phyloP scores from a whole-genome alignment of 2,797 vertebrate species.

The Anguilla obscura region DNA sequence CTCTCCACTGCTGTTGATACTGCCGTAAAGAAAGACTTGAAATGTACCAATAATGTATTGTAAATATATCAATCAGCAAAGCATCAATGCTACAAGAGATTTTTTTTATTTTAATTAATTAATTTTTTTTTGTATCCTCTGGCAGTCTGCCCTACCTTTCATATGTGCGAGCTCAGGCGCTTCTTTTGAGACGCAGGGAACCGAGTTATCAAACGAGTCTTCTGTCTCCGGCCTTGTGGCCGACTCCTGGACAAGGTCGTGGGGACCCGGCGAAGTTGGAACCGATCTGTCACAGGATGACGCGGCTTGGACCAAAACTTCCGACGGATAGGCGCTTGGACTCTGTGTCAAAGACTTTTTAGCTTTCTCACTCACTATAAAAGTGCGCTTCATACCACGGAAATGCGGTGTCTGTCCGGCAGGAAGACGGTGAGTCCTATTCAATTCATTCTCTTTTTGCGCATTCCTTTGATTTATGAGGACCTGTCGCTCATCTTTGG shows the following conservation, averaged over 20 bases:
- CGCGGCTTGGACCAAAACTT: slow-evolving; percentile 8
- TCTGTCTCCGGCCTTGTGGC: background rate
- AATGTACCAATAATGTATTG: background rate
- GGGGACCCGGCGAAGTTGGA: slow-evolving; percentile 1
- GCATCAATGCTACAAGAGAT: background rate
- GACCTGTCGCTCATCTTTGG: slow-evolving; percentile 68
- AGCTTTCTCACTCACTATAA: background rate
- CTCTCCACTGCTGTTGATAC: background rate
- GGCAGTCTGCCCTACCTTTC: slow-evolving; percentile 47
- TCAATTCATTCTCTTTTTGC: slow-evolving; percentile 24
- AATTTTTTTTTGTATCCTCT: background rate
- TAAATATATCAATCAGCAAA: background rate
- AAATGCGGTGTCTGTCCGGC: slow-evolving; percentile 8
- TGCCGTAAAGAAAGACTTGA: background rate
- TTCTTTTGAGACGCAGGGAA: slow-evolving; percentile 34
- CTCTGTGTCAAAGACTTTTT: slow-evolving; percentile 20
- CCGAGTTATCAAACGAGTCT: slow-evolving; percentile 27
- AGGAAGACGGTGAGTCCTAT: slow-evolving; percentile 10
- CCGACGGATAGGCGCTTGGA: slow-evolving; percentile 8
- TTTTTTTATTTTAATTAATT: background rate
- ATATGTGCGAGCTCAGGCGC: slow-evolving; percentile 44
- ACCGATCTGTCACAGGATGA: background rate
- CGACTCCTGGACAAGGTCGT: slow-evolving; percentile 19
- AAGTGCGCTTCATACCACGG: slow-evolving; percentile 11
- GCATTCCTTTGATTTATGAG: slow-evolving; percentile 45